These are phyloP conservation scores for Cettia cetti DNA, from an alignment of 2,113 vertebrate genomes.

Conservation along the genomic window DNA sequence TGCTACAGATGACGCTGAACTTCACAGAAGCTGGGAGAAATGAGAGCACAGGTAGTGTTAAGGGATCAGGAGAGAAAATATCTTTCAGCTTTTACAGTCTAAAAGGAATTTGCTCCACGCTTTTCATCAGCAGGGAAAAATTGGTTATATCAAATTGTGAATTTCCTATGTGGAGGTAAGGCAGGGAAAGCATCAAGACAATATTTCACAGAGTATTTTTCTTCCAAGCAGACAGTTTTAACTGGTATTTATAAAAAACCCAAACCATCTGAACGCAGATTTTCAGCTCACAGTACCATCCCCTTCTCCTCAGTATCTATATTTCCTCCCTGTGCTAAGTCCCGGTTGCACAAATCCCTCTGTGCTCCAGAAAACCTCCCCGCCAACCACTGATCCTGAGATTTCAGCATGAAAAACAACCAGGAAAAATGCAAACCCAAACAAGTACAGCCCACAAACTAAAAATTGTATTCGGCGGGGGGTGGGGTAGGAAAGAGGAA, in stretches of 20 bases:
- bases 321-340: background rate
- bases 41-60: background rate
- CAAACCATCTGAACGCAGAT: background rate
- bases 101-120: background rate
- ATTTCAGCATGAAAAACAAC: background rate
- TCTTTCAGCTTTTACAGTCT: background rate
- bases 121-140: background rate
- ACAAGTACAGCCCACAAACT: background rate
- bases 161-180: background rate
- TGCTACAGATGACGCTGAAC: background rate
- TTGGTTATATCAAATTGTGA: background rate
- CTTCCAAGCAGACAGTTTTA: background rate
- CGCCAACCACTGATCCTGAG: background rate
- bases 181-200: background rate
- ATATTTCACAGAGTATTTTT: background rate
- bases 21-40: background rate
- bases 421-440: conserved; percentile 9
- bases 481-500: background rate
- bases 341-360: background rate
- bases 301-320: background rate
- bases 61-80: background rate
- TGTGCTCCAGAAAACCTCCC: background rate
- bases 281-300: background rate
- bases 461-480: background rate
- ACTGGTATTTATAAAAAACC: background rate